Conservation (phyloP, 2,797 vertebrate species). For the Gobionotothen gibberifrons region DNA sequence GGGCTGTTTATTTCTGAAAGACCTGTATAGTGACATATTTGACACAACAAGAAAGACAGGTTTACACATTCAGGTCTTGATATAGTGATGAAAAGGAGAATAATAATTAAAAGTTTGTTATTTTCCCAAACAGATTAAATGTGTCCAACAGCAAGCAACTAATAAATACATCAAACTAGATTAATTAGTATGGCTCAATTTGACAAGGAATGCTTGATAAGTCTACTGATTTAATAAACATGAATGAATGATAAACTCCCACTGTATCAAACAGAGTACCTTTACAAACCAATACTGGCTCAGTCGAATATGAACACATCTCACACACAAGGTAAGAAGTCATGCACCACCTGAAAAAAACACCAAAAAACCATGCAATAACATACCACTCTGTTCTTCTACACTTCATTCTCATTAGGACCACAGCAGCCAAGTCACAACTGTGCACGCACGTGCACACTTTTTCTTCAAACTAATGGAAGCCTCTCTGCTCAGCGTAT, state of each 20-base stretch:
- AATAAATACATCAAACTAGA: not conserved
- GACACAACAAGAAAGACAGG: slow-evolving; percentile 15
- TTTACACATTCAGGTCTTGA: not conserved
- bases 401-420: slow-evolving; percentile 36
- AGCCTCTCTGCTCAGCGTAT: slow-evolving; percentile 20
- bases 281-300: not conserved
- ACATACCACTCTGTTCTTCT: slow-evolving; percentile 41
- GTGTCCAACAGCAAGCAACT: not conserved
- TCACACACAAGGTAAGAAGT: not conserved
- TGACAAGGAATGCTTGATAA: not conserved
- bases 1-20: not conserved
- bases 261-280: not conserved
- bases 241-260: not conserved
- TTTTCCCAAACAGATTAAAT: not conserved
- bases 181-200: not conserved
- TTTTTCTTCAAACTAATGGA: slow-evolving; percentile 15
- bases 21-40: not conserved
- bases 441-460: not conserved
- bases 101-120: not conserved
- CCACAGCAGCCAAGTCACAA: slow-evolving; percentile 7
- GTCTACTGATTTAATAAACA: not conserved
- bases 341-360: not conserved
- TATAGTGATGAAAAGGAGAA: not conserved
- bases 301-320: not conserved
- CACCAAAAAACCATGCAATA: slow-evolving; percentile 6